Conservation (phyloP, 2,113 vertebrate species). For the Erythrolamprus reginae region DNA sequence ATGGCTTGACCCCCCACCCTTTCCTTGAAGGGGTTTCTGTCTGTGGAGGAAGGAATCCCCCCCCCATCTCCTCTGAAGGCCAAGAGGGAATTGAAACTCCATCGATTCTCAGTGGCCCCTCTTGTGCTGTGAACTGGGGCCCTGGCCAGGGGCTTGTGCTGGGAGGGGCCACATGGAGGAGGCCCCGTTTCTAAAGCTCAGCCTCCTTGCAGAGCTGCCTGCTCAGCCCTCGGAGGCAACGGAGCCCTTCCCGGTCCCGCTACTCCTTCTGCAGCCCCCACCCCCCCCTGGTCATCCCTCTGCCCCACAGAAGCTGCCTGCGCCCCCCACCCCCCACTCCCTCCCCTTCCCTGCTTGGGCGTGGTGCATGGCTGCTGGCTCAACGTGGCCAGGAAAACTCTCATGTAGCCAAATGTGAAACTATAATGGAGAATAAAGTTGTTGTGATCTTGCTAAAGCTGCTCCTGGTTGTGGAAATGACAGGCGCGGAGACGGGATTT, state of each 20-base stretch:
- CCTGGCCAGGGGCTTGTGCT: neutral
- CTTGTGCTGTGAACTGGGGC: neutral
- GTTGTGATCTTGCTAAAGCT: neutral
- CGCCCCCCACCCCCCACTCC: too few species aligned
- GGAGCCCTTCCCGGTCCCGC: neutral
- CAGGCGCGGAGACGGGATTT: too few species aligned
- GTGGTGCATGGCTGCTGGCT: constrained; percentile 12
- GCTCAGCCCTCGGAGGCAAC: neutral
- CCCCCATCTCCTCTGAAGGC: neutral
- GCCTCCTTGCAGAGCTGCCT: neutral
- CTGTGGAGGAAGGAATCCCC: neutral
- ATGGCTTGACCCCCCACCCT: rapidly evolving
- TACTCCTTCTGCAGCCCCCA: neutral
- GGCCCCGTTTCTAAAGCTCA: neutral
- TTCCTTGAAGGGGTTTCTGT: neutral
- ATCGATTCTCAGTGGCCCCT: neutral
- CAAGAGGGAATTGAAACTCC: neutral
- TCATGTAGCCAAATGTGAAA: neutral
- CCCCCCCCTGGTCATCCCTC: neutral
- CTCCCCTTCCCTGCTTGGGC: neutral
- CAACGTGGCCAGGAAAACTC: neutral
- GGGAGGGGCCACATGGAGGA: neutral
- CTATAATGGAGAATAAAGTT: constrained; percentile 16
- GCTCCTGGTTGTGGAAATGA: too few species aligned
- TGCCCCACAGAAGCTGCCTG: neutral